Percentiles rank a stretch among this genome's conserved stretches.
These are phyloP conservation scores for Pocillopora meandrina DNA, from an alignment of 92 coral and sea anemone species.

Conservation along the genomic window DNA sequence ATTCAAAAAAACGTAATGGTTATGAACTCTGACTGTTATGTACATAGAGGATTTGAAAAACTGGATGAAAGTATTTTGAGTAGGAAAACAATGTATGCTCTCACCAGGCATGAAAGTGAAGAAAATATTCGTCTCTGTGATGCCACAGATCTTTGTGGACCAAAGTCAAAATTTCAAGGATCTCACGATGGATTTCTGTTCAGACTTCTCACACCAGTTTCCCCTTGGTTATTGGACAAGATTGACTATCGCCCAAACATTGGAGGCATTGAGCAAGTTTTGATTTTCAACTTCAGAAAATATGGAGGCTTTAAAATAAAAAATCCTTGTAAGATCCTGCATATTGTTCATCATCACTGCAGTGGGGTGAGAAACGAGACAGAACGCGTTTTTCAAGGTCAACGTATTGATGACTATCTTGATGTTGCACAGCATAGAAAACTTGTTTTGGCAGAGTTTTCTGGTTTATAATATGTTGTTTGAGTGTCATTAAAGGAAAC, in stretches of 20 bases:
- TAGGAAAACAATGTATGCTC: slow-evolving; percentile 70
- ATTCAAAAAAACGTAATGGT: slow-evolving; percentile 61
- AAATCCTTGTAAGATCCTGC: slow-evolving; percentile 82
- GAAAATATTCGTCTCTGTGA: slow-evolving; percentile 57
- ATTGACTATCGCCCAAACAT: slow-evolving; percentile 78
- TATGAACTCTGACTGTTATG: slow-evolving; percentile 86
- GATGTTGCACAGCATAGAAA: background rate
- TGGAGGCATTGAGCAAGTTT: slow-evolving; percentile 72
- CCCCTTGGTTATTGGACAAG: slow-evolving; percentile 47
- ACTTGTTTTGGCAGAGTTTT: slow-evolving; percentile 2
- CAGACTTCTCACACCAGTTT: slow-evolving; percentile 56
- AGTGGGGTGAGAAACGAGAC: slow-evolving; percentile 31
- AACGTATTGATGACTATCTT: slow-evolving; percentile 23
- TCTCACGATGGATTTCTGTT: slow-evolving; percentile 94
- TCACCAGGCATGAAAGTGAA: slow-evolving; percentile 81
- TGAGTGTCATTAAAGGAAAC: too few species aligned
- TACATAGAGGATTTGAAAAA: slow-evolving; percentile 79
- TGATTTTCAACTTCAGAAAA: slow-evolving; percentile 56
- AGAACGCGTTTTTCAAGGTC: slow-evolving; percentile 23
- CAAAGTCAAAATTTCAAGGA: slow-evolving; percentile 74
- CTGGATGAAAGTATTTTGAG: slow-evolving; percentile 54
- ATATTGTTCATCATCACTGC: slow-evolving; percentile 86
- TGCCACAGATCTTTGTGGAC: slow-evolving; percentile 72
- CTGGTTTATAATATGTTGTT: slow-evolving; percentile 11
- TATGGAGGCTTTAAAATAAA: slow-evolving; percentile 68